Evolutionary conservation across 2,888 invertebrate genomes (phyloP).

Genomic region (Agriopis marginaria): DNA sequence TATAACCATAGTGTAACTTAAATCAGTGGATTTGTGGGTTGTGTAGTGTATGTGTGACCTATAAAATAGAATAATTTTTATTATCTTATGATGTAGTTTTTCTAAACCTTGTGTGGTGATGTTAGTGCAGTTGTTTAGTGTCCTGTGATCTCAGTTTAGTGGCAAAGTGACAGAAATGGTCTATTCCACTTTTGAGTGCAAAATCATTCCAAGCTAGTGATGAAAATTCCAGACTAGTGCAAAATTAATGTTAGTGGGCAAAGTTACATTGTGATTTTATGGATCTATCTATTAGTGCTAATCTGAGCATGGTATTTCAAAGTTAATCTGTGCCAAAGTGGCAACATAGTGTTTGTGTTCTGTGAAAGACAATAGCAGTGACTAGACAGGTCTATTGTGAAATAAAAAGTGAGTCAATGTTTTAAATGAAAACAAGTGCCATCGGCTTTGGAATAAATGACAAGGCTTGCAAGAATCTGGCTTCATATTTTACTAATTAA

Average conservation of each 20-base stretch:
- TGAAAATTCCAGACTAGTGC: slow-evolving; percentile 5
- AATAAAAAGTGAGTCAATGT: slow-evolving; percentile 12
- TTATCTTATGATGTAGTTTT: slow-evolving; percentile 78
- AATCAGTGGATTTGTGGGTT: slow-evolving; percentile 81
- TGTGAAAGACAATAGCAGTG: slow-evolving; percentile 12
- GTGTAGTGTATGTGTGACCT: slow-evolving; percentile 84
- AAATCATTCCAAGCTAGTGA: slow-evolving; percentile 3
- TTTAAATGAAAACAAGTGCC: background rate
- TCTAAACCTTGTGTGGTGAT: slow-evolving; percentile 76
- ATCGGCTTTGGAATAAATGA: slow-evolving; percentile 4
- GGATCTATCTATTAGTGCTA: background rate
- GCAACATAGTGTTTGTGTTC: slow-evolving; percentile 6
- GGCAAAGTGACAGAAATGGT: slow-evolving; percentile 26
- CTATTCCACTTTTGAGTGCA: slow-evolving; percentile 17
- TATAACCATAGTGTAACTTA: slow-evolving; percentile 68
- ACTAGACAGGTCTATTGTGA: slow-evolving; percentile 6
- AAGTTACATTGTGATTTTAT: background rate
- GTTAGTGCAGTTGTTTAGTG: slow-evolving; percentile 41
- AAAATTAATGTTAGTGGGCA: slow-evolving; percentile 1
- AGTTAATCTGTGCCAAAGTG: slow-evolving; percentile 5
- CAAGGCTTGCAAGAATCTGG: slow-evolving; percentile 4
- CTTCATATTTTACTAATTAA: background rate
- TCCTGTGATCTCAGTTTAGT: slow-evolving; percentile 37
- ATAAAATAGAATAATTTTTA: slow-evolving; percentile 78
- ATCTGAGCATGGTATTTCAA: background rate